A percentile compares a stretch with the other conserved stretches of the same genome.
These are phyloP conservation scores for Dromius quadrimaculatus DNA, from an alignment of 2,888 invertebrate genomes.

Conservation along the genomic window DNA sequence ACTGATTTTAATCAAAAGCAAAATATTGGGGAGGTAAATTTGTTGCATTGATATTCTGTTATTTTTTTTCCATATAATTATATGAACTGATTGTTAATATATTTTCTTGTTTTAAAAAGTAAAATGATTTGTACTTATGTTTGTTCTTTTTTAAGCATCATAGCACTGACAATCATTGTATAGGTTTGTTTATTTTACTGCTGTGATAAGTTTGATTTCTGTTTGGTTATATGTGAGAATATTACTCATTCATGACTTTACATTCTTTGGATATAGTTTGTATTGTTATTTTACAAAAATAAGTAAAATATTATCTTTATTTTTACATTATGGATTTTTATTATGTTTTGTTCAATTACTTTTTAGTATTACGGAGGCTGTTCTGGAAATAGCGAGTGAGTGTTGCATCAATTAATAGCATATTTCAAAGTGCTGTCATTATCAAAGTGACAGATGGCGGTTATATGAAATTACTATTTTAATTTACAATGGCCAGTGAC, in stretches of 20 bases:
- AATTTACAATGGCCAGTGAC: too few species aligned
- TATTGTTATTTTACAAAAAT: constrained; percentile 33
- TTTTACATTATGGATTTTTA: not conserved
- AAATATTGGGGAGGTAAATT: too few species aligned
- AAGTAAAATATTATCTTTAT: constrained; percentile 35
- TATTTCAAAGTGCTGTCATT: too few species aligned
- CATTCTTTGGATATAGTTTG: constrained; percentile 8
- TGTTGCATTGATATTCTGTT: too few species aligned
- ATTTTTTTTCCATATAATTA: not conserved
- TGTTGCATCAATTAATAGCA: too few species aligned
- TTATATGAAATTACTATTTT: too few species aligned
- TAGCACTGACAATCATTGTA: constrained; percentile 32
- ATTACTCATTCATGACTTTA: constrained; percentile 8
- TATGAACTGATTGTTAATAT: not conserved
- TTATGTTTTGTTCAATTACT: not conserved
- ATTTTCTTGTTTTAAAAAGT: not conserved
- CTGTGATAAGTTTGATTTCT: constrained; percentile 27
- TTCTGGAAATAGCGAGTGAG: too few species aligned
- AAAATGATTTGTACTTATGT: constrained; percentile 10
- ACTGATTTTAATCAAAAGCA: too few species aligned
- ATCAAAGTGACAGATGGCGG: too few species aligned
- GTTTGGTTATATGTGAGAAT: constrained; percentile 13
- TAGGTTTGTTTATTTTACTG: constrained; percentile 37
- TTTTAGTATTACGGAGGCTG: too few species aligned
- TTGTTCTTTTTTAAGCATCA: constrained; percentile 6